Conservation (phyloP, 2,888 invertebrate genomes). For the Epinotia demarniana region DNA sequence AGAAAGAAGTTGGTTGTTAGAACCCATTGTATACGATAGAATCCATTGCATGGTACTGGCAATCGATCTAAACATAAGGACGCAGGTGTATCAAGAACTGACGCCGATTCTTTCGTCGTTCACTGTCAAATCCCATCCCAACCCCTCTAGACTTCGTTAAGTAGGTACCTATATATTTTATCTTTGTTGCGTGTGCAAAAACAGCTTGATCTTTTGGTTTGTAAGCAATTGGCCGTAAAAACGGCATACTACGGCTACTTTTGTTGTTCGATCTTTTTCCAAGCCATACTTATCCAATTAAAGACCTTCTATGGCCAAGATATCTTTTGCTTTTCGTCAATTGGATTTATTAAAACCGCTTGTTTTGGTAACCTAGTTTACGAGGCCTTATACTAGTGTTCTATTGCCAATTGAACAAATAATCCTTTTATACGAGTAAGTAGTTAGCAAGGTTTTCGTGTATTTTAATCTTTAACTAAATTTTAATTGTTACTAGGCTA, state of each 20-base stretch:
- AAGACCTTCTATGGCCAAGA: neutral
- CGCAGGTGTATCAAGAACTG: slow-evolving; percentile 6
- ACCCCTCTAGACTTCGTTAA: neutral
- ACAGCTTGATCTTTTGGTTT: neutral
- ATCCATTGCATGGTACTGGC: too few species aligned
- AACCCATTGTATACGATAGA: neutral
- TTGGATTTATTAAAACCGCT: slow-evolving; percentile 9
- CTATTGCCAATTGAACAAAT: too few species aligned
- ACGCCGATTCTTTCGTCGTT: neutral
- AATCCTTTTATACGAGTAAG: too few species aligned
- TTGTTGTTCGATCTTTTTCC: neutral
- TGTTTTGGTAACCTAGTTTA: neutral
- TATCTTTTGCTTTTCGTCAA: neutral
- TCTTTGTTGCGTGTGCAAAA: neutral
- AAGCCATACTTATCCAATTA: slow-evolving; percentile 1
- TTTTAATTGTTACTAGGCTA: neutral
- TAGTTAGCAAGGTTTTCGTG: too few species aligned
- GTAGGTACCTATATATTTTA: slow-evolving; percentile 10
- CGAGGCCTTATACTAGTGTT: neutral
- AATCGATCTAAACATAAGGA: neutral
- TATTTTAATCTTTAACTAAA: neutral
- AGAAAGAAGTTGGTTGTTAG: too few species aligned
- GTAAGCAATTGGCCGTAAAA: neutral
- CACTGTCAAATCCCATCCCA: neutral
- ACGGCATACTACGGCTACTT: neutral